Conservation (phyloP, 2,888 invertebrate genomes). For the Theodoxus fluviatilis region DNA sequence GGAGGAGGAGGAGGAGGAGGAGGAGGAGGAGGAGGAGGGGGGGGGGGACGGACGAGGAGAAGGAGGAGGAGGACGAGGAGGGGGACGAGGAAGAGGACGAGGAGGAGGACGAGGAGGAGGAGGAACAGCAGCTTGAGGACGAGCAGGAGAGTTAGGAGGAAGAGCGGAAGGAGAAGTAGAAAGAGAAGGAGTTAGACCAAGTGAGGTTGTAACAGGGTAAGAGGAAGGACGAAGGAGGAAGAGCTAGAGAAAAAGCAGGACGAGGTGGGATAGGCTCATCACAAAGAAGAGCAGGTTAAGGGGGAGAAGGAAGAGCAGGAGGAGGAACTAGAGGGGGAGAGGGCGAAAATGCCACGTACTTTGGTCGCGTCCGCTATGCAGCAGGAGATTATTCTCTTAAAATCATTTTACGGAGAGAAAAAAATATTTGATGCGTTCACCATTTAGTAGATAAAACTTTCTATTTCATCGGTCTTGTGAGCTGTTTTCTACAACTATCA, state of each 20-base stretch:
- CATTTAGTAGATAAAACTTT: no score
- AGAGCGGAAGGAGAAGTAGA: neutral
- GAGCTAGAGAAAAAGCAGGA: neutral
- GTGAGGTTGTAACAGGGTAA: no score
- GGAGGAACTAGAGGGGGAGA: neutral
- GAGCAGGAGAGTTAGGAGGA: neutral
- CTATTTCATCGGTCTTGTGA: no score
- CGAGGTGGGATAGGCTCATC: neutral
- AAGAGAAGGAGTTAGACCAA: neutral
- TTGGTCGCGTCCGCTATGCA: no score
- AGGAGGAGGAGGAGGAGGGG: neutral
- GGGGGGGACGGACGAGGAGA: neutral
- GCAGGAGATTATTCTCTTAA: no score
- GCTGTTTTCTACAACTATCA: no score
- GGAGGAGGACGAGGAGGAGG: neutral
- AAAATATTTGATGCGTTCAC: no score
- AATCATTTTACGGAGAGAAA: no score
- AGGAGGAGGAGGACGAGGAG: constrained; percentile 7
- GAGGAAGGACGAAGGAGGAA: neutral
- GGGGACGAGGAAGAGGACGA: neutral
- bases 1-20: neutral
- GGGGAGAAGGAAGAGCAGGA: neutral
- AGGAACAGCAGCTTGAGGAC: neutral
- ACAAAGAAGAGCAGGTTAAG: neutral
- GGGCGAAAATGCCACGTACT: no score